A percentile compares a stretch with the other conserved stretches of the same genome.
These are phyloP conservation scores for Drosophila sturtevanti DNA, from an alignment of 1,140 invertebrate species.

Conservation along the genomic window DNA sequence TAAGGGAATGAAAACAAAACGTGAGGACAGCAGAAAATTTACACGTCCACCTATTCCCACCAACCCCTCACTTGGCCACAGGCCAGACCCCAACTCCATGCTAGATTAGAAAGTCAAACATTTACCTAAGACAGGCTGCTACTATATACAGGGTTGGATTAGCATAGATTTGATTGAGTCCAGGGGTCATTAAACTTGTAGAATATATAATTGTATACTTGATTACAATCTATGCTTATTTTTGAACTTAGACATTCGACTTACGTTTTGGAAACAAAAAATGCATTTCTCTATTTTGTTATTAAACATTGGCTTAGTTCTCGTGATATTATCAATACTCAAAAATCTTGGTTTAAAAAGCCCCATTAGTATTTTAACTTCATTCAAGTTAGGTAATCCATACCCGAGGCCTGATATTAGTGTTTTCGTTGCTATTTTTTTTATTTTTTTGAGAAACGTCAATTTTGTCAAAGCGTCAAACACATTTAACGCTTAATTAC, in stretches of 20 bases:
- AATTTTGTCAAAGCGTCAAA: conserved; percentile 38
- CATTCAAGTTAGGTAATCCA: neutral
- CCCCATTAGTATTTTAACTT: too few relatives aligned
- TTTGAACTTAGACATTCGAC: too few relatives aligned
- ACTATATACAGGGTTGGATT: neutral
- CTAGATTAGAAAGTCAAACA: conserved; percentile 14
- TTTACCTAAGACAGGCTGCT: neutral
- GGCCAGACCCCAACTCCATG: neutral
- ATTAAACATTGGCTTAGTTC: too few relatives aligned
- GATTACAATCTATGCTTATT: too few relatives aligned
- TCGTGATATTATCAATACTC: too few relatives aligned
- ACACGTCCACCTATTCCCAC: conserved; percentile 18
- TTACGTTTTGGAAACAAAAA: too few relatives aligned
- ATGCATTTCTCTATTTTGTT: too few relatives aligned
- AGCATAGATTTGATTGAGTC: neutral
- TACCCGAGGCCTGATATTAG: neutral
- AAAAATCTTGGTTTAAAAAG: too few relatives aligned
- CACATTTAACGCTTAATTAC: conserved; percentile 62
- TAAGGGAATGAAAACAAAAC: conserved; percentile 72
- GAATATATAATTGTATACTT: too few relatives aligned
- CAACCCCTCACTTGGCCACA: neutral
- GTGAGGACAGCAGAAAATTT: conserved; percentile 42
- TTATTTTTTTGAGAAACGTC: neutral
- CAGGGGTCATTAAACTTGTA: neutral
- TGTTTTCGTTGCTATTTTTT: neutral